These are phyloP conservation scores for Callinectes sapidus DNA, from an alignment of 2,888 invertebrate species.

Conservation along the genomic window DNA sequence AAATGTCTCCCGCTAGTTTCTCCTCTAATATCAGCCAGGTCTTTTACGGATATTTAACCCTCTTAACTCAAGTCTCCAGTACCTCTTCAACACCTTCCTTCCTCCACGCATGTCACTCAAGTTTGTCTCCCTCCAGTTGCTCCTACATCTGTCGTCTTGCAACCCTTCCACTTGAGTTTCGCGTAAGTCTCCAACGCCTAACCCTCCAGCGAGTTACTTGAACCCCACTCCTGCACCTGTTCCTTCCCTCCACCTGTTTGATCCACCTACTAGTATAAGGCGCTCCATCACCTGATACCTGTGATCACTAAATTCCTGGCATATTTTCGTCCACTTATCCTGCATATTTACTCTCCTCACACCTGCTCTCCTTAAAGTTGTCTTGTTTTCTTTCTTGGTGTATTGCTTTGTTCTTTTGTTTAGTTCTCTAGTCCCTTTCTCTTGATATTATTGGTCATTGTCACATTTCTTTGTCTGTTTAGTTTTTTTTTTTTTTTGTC, in stretches of 20 bases:
- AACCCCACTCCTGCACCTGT: not conserved
- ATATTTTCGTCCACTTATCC: not conserved
- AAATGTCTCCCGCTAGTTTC: not conserved
- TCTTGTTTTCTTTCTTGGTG: not conserved
- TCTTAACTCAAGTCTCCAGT: not conserved
- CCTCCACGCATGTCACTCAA: not conserved
- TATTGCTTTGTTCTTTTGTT: not conserved
- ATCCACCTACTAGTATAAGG: not conserved
- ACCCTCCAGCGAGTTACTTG: not conserved
- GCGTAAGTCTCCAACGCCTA: not conserved
- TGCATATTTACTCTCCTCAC: not conserved
- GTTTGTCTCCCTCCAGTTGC: not conserved
- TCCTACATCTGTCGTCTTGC: not conserved
- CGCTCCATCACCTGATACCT: not conserved
- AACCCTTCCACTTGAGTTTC: not conserved
- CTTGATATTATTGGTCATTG: not conserved
- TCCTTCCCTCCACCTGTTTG: not conserved
- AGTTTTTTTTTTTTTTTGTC: not conserved
- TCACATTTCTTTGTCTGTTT: not conserved
- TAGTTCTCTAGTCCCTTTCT: not conserved
- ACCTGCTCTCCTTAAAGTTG: not conserved
- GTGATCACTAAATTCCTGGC: constrained; percentile 8
- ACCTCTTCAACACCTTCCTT: not conserved
- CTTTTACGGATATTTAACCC: not conserved
- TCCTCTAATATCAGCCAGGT: too few relatives aligned